phyloP scores from a whole-genome alignment of 1,140 invertebrate species.

The Zaprionus ornatus region DNA sequence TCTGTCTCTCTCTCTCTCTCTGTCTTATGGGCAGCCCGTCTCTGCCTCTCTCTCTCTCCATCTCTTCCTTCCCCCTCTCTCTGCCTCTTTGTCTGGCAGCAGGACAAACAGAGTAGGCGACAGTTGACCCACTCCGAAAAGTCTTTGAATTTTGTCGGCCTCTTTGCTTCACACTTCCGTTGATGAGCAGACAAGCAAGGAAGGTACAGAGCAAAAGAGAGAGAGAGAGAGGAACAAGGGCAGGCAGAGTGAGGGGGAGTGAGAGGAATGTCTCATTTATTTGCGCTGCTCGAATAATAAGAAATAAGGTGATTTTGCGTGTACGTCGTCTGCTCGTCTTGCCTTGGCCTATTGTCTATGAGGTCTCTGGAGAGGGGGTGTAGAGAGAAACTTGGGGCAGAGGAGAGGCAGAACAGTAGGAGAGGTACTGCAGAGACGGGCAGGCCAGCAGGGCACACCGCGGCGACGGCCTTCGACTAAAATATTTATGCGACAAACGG shows the following conservation, averaged over 20 bases:
- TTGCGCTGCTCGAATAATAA: constrained; percentile 77
- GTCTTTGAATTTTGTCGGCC: constrained; percentile 16
- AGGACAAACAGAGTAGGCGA: constrained; percentile 44
- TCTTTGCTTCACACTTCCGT: constrained; percentile 36
- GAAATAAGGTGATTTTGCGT: constrained; percentile 72
- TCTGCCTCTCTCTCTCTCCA: not conserved
- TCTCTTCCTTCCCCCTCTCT: not conserved
- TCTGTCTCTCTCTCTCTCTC: not conserved
- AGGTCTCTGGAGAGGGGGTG: not conserved
- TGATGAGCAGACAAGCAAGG: not conserved
- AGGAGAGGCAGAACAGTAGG: too few relatives aligned
- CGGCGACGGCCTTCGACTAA: constrained; percentile 45
- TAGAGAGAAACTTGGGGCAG: not conserved
- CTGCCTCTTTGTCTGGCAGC: constrained; percentile 5
- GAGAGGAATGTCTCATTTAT: constrained; percentile 64
- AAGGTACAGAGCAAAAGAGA: not conserved
- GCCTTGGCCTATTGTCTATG: constrained; percentile 63
- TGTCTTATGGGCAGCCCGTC: not conserved
- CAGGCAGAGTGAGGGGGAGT: not conserved
- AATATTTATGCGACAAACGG: constrained; percentile 82
- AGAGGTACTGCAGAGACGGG: not conserved
- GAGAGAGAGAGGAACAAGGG: not conserved
- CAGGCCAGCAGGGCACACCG: not conserved
- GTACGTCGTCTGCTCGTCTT: constrained; percentile 34
- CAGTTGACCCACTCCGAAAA: constrained; percentile 2